phyloP scores from a whole-genome alignment of 1,140 invertebrate genomes.

The Sinonovacula constricta region DNA sequence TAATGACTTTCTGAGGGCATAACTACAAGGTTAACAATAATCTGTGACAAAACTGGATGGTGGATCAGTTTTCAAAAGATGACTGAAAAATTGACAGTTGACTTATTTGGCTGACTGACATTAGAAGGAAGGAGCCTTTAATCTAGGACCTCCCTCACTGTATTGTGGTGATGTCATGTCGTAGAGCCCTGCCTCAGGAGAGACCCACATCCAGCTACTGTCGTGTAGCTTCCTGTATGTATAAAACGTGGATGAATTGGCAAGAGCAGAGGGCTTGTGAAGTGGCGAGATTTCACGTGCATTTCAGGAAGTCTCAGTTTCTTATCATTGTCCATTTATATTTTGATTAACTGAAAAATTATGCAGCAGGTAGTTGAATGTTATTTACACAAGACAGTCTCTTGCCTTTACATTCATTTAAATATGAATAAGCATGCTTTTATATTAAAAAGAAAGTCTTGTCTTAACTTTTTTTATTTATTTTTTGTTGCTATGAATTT shows the following conservation, averaged over 20 bases:
- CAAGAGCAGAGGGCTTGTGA: constrained; percentile 34
- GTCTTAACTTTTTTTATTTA: no score
- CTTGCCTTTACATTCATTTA: no score
- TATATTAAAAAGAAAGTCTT: no score
- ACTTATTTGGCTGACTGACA: constrained; percentile 15
- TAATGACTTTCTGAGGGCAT: no score
- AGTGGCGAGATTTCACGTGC: no score
- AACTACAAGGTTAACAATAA: not conserved
- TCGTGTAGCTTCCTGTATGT: constrained; percentile 16
- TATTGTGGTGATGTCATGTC: constrained; percentile 56
- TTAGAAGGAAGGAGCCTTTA: not conserved
- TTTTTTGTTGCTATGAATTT: no score
- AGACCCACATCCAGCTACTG: constrained; percentile 16
- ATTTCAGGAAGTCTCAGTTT: no score
- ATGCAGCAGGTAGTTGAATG: no score
- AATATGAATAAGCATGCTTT: no score
- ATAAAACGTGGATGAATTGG: constrained; percentile 31
- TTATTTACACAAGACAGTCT: no score
- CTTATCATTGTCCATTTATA: no score
- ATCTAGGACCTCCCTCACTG: constrained; percentile 49
- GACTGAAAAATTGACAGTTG: constrained; percentile 24
- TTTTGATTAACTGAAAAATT: no score
- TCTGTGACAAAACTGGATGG: constrained; percentile 37
- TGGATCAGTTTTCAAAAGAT: not conserved
- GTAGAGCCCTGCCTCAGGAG: constrained; percentile 52